Evolutionary conservation across 2,888 invertebrate genomes (phyloP).

Genomic region (Poecilobothrus nobilitatus): DNA sequence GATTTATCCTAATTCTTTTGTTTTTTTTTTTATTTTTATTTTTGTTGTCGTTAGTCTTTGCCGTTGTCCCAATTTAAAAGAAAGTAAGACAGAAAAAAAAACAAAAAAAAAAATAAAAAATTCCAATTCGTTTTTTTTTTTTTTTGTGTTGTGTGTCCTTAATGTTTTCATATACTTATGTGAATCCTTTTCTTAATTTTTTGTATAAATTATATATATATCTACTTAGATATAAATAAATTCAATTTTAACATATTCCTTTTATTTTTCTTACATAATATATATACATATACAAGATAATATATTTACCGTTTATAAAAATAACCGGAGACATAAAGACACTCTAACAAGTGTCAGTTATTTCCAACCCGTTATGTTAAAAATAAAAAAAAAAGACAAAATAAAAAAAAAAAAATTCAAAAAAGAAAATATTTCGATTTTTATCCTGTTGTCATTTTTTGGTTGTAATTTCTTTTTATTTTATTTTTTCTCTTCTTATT

Average conservation of each 20-base stretch:
- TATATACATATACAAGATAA: neutral
- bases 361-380: neutral
- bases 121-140: too few species aligned
- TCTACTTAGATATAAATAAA: neutral
- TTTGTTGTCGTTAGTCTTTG: neutral
- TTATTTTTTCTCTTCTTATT: too few species aligned
- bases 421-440: neutral
- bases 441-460: conserved; percentile 1
- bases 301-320: too few species aligned
- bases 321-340: neutral
- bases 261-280: neutral
- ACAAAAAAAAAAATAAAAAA: neutral
- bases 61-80: too few species aligned
- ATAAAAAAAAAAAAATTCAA: too few species aligned
- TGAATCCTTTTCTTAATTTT: neutral
- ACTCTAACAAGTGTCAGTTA: conserved; percentile 1
- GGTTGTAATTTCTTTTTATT: neutral
- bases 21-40: neutral
- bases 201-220: neutral
- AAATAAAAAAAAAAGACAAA: too few species aligned
- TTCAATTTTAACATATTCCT: neutral
- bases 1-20: neutral
- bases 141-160: too few species aligned
- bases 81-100: neutral
- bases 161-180: neutral